Evolutionary conservation across 2,888 invertebrate genomes (phyloP), one percentile per base, ranked within the genome.

Genomic region (Allolobophora icterica): DNA sequence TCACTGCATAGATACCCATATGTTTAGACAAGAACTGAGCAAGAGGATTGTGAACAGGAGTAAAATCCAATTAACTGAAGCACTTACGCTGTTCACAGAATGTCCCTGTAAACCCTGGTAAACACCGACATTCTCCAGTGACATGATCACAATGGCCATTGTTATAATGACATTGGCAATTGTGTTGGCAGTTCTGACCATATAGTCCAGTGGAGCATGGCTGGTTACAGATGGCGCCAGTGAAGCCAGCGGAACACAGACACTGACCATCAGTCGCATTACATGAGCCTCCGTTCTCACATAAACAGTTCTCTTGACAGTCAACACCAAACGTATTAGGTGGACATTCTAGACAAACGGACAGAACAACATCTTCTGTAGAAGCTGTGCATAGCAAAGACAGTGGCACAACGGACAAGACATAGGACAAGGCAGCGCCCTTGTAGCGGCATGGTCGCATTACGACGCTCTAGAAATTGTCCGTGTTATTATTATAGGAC

Each of bases 241-340:
- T 93, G 95, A 95, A 95, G 0, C 95, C 95, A 3, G 94, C 93
- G 0, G 93, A 91, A 92, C 95, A 95, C 40, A 34, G 21, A 33
- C 89, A 89, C 24, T 34, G 89, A 13, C 89, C 89, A 34, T 40
- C 21, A 21, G 11, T 45, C 6, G 58, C 42, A 52, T 58, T 45
- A 45, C 89, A 91, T 33, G 89, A 42, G 8, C 89, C 91, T 30
- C 52, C 52, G 58, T 91, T 89, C 33, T 42, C 8, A 52, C 89
- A 91, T 33, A 96, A 96, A 93, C 96, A 96, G 87, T 93, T 93
- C 84, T 94, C 93, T 89, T 94, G 93, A 92, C 95, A 95, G 90
- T 94, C 94, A 33, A 93, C 91, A 11, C 99, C 99, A 91, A 94
- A 95, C 58, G 94, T 95, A 30, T 96, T 96, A 96, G 96, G 95